These are phyloP conservation scores for Babyrousa celebensis DNA, from an alignment of 2,797 vertebrate genomes.

Conservation along the genomic window DNA sequence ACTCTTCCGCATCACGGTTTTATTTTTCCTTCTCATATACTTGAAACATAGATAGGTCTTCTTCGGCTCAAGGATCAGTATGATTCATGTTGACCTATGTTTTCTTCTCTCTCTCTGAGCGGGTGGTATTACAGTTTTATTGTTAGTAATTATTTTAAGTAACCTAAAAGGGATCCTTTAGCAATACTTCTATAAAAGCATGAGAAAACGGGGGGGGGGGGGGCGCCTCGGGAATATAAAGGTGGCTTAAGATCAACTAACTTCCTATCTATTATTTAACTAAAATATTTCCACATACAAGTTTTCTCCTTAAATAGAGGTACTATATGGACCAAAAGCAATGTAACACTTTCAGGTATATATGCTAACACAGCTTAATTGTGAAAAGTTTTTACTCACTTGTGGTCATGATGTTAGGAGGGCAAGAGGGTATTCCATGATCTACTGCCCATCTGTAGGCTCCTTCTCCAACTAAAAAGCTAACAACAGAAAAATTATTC, in stretches of 20 bases:
- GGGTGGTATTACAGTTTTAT: neutral
- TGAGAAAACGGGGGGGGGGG: neutral
- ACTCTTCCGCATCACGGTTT: neutral
- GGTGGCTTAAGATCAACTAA: slow-evolving; percentile 41
- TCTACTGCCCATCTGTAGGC: slow-evolving; percentile 98
- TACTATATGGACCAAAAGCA: slow-evolving; percentile 57
- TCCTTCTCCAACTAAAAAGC: slow-evolving; percentile 99
- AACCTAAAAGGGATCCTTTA: slow-evolving; percentile 21
- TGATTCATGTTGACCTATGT: neutral
- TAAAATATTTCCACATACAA: slow-evolving; percentile 61
- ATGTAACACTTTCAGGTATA: slow-evolving; percentile 55
- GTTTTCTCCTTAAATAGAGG: slow-evolving; percentile 56
- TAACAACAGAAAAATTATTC: slow-evolving; percentile 90
- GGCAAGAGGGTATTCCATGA: slow-evolving; percentile 98
- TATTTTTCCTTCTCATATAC: neutral
- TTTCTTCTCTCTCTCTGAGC: slow-evolving; percentile 44
- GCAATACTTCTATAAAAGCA: slow-evolving; percentile 57
- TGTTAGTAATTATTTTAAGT: slow-evolving; percentile 61
- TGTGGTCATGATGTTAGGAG: slow-evolving; percentile 98
- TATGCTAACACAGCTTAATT: slow-evolving; percentile 78
- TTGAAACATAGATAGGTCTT: neutral
- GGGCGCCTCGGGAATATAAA: slow-evolving; percentile 25
- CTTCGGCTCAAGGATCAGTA: slow-evolving; percentile 3
- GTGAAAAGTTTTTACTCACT: slow-evolving; percentile 94
- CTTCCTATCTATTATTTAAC: neutral